Evolutionary conservation across 2,797 vertebrate genomes (phyloP), one percentile per base, ranked within the genome.

Genomic region (Sebastes oblongus): DNA sequence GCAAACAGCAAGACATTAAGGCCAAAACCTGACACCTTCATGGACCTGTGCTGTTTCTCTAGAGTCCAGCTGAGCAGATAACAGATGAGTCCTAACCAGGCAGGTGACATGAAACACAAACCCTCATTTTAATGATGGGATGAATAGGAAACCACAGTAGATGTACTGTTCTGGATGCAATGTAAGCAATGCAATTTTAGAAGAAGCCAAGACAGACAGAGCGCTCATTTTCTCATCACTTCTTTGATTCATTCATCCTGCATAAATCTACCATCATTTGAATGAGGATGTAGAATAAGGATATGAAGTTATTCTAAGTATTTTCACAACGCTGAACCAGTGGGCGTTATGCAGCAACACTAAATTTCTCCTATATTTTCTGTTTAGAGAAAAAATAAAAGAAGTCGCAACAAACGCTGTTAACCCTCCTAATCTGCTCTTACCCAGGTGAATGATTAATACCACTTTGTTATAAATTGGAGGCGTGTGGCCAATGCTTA

Each of bases 221-320:
- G 32, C 11, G 46, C 52, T 68, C 9, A n/a, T 72, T 73, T 75
- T 73, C 39, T 71, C 61, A 58, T 82, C 50, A 59, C 13, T 65
- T 25, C 52, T 74, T 12, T 66, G 66, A 67, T 69, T 8, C 39
- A 55, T 46, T 84, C 81, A 81, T 68, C 32, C 59, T 64, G 39
- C 62, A 34, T 62, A 18, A 66, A 74, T 64, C n/a, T 42, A 8
- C 22, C 12, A 8, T 30, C 27, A 74, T 4, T 16, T 60, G 34
- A 64, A 59, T 14, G 56, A 68, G 16, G 16, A 52, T 29, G 7
- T 68, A 55, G 22, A 50, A 4, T 8, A 34, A 10, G 56, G 34
- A 69, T 6, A 54, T 36, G 8, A 8, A 42, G 46, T 76, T 52
- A n/a, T 32, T 62, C 25, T n/a, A 8, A 22, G 9, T 12, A 11